Percentiles rank a stretch among this genome's conserved stretches.
Evolutionary conservation across 2,113 vertebrate species (phyloP).

Genomic region (Tautogolabrus adspersus): DNA sequence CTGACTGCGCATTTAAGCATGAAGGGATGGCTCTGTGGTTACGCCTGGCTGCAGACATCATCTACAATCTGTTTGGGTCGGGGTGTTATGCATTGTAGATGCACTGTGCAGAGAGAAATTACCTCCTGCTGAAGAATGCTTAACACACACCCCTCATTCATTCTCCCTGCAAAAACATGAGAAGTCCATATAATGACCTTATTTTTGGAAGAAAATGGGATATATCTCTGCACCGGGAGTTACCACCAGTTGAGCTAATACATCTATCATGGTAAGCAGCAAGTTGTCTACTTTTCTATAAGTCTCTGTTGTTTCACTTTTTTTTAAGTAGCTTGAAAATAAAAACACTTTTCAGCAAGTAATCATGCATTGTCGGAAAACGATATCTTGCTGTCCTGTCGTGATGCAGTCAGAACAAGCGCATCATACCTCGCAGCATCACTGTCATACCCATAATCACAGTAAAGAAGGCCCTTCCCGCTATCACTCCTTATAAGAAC

Average conservation of each 20-base stretch:
- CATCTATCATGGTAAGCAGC: not conserved
- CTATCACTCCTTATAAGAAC: conserved; percentile 11
- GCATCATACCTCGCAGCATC: conserved; percentile 49
- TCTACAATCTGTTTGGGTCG: conserved; percentile 55
- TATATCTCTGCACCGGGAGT: not conserved
- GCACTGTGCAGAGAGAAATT: conserved; percentile 27
- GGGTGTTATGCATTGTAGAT: conserved; percentile 44
- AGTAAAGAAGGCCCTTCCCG: conserved; percentile 42
- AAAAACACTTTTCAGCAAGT: not conserved
- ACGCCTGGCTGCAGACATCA: conserved; percentile 55
- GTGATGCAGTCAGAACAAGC: conserved; percentile 50
- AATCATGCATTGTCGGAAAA: conserved; percentile 27
- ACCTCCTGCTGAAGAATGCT: conserved; percentile 35
- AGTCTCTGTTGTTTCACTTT: not conserved
- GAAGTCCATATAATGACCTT: conserved; percentile 13
- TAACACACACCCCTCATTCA: conserved; percentile 17
- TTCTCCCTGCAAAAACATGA: conserved; percentile 28
- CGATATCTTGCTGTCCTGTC: conserved; percentile 21
- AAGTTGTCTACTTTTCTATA: not conserved
- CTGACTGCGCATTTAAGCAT: conserved; percentile 49
- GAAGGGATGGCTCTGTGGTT: conserved; percentile 40
- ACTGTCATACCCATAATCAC: conserved; percentile 63
- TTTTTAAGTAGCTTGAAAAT: not conserved
- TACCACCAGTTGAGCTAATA: conserved; percentile 14
- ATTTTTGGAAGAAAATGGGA: conserved; percentile 19